These are phyloP conservation scores for Merodon equestris DNA, from an alignment of 2,888 invertebrate genomes.

Conservation along the genomic window DNA sequence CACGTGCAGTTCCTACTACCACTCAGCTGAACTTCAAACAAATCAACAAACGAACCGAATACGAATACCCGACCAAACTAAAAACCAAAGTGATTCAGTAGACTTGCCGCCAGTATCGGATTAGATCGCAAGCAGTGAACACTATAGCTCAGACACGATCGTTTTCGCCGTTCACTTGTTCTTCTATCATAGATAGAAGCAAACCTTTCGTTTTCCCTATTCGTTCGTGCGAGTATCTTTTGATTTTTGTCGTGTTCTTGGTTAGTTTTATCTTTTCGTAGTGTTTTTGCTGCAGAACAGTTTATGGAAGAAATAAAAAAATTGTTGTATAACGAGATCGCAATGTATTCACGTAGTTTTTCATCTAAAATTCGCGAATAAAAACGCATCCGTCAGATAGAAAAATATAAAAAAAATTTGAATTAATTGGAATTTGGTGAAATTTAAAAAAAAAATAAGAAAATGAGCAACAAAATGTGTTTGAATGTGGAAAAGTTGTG, in stretches of 20 bases:
- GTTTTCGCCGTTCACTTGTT: slow-evolving; percentile 31
- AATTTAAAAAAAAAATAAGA: slow-evolving; percentile 5
- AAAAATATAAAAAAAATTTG: slow-evolving; percentile 11
- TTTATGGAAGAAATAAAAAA: slow-evolving; percentile 11
- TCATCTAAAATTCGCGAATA: no score
- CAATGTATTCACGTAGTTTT: neutral
- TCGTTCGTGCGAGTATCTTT: slow-evolving; percentile 12
- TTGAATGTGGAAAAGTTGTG: slow-evolving; percentile 39
- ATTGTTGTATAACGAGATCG: slow-evolving; percentile 9
- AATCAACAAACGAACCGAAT: slow-evolving; percentile 68
- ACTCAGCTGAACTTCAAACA: slow-evolving; percentile 49
- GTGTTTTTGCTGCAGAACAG: no score
- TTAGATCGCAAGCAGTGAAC: slow-evolving; percentile 66
- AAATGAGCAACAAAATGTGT: slow-evolving; percentile 38
- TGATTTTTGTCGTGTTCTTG: slow-evolving; percentile 8
- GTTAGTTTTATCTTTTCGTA: neutral
- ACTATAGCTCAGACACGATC: slow-evolving; percentile 50
- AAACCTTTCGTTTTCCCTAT: slow-evolving; percentile 20
- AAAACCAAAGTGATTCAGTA: slow-evolving; percentile 66
- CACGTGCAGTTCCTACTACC: slow-evolving; percentile 41
- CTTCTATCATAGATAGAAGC: slow-evolving; percentile 44
- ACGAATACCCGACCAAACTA: slow-evolving; percentile 61
- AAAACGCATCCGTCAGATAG: slow-evolving; percentile 21
- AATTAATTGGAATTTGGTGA: slow-evolving; percentile 12
- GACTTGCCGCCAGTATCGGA: slow-evolving; percentile 68